These are phyloP conservation scores for Dendrocincla tyrannina DNA, from an alignment of 2,797 vertebrate species.

Conservation along the genomic window DNA sequence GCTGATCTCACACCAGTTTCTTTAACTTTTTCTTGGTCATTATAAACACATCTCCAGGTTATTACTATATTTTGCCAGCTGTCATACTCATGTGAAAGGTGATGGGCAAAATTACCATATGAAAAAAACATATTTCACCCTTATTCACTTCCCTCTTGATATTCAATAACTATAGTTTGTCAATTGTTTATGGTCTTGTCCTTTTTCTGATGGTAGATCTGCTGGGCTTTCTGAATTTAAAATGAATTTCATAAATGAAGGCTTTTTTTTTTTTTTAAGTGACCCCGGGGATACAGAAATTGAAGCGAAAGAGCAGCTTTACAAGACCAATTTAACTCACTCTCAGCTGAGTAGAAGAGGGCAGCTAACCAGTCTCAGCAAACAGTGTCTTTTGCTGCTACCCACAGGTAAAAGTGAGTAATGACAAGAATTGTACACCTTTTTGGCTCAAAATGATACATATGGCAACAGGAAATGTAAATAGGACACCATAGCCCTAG, in stretches of 20 bases:
- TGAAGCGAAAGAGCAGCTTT: neutral
- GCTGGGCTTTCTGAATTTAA: neutral
- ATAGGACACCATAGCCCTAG: neutral
- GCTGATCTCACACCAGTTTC: neutral
- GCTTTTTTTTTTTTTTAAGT: neutral
- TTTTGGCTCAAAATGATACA: neutral
- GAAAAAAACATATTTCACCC: neutral
- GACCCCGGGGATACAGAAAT: neutral
- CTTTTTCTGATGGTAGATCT: neutral
- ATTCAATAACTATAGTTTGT: neutral
- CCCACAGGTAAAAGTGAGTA: slow-evolving; percentile 61
- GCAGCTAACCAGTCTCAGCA: neutral
- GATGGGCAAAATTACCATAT: neutral
- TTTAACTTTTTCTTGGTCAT: slow-evolving; percentile 10
- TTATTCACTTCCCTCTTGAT: neutral
- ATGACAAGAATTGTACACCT: neutral
- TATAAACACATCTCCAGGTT: slow-evolving; percentile 1
- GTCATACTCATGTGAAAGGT: neutral
- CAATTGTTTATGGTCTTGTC: neutral
- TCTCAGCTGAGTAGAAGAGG: neutral
- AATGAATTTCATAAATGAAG: neutral
- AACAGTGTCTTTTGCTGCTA: slow-evolving; percentile 60
- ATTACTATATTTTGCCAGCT: neutral
- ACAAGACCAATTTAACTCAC: neutral
- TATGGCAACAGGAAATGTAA: neutral